phyloP scores from a whole-genome alignment of 1,140 invertebrate genomes.

The Pseudomyrmex pallidus region DNA sequence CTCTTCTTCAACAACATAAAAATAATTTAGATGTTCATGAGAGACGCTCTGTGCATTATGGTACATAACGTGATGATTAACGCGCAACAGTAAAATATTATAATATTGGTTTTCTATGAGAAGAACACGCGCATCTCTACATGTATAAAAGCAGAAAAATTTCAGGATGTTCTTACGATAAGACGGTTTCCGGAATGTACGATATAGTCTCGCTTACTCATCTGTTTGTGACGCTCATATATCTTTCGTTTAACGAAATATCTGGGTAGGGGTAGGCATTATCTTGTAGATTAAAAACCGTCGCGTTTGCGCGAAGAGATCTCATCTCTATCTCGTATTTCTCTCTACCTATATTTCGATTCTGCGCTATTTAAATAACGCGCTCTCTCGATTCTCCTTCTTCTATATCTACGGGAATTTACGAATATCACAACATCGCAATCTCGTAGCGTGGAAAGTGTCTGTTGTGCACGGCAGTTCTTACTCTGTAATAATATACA shows the following conservation, averaged over 20 bases:
- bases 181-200: slow-evolving; percentile 59
- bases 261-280: background rate
- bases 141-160: slow-evolving; percentile 36
- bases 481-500: background rate
- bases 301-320: background rate
- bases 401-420: background rate
- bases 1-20: too few species aligned
- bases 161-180: slow-evolving; percentile 67
- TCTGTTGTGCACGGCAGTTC: background rate
- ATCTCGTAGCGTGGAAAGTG: background rate
- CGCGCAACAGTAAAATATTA: background rate
- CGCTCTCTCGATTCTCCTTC: background rate
- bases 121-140: background rate
- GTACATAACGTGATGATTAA: background rate
- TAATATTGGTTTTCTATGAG: background rate
- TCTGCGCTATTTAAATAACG: background rate
- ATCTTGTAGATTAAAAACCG: background rate
- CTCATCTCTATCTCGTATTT: background rate
- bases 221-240: slow-evolving; percentile 12
- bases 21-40: too few species aligned
- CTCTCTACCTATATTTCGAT: background rate
- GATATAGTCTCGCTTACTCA: slow-evolving; percentile 59
- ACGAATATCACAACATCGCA: background rate
- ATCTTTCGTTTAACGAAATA: slow-evolving; percentile 3
- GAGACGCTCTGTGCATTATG: background rate